Percentiles rank a stretch among this genome's conserved stretches.
These are phyloP conservation scores for Ctenochaetus hawaiiensis DNA, from an alignment of 2,797 vertebrate genomes.

Conservation along the genomic window DNA sequence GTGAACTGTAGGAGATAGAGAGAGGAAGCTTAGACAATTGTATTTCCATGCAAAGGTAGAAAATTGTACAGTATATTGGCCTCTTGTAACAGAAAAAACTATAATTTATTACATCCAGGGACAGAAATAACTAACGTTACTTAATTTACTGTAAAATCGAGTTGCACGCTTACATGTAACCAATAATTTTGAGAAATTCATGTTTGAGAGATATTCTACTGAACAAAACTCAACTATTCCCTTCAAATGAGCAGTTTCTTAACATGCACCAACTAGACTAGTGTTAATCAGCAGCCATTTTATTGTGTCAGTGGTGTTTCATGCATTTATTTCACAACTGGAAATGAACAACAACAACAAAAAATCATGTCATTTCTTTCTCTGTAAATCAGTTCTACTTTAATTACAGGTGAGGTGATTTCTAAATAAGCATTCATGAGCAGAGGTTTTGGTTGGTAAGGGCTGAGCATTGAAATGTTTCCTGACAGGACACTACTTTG, in stretches of 20 bases:
- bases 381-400: too few relatives aligned
- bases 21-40: not conserved
- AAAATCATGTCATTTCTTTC: too few relatives aligned
- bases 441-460: not conserved
- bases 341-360: not conserved
- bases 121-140: not conserved
- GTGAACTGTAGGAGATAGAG: not conserved
- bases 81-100: not conserved
- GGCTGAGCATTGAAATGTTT: not conserved
- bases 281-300: not conserved
- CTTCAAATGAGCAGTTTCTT: too few relatives aligned
- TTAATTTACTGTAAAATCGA: not conserved
- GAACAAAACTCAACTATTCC: not conserved
- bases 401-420: not conserved
- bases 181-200: not conserved
- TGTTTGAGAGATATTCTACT: not conserved
- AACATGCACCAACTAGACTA: too few relatives aligned
- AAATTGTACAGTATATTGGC: not conserved
- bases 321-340: not conserved
- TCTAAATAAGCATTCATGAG: not conserved
- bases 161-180: not conserved
- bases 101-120: not conserved
- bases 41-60: not conserved
- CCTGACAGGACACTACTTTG: not conserved
- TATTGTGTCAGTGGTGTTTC: not conserved